phyloP scores from a whole-genome alignment of 2,797 vertebrate genomes.

The Sebastes melanostomus region DNA sequence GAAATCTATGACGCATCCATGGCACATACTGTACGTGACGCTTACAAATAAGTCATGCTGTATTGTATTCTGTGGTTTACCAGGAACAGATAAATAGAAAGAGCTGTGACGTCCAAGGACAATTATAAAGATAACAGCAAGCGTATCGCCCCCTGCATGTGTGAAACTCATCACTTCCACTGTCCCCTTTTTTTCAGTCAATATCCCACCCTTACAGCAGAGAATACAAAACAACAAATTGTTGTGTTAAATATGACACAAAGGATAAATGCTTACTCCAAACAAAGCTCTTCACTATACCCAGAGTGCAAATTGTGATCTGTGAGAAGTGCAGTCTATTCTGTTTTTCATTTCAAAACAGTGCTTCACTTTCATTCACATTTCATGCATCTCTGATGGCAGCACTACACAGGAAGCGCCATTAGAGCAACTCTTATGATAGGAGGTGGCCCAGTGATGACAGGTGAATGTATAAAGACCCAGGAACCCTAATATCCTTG shows the following conservation, averaged over 20 bases:
- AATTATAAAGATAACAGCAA: background rate
- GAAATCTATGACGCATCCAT: background rate
- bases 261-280: background rate
- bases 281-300: background rate
- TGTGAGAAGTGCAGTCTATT: background rate
- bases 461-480: constrained; percentile 31
- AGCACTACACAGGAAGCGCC: constrained; percentile 5
- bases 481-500: constrained; percentile 17
- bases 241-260: background rate
- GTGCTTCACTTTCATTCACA: constrained; percentile 16
- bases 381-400: background rate
- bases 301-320: background rate
- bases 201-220: background rate
- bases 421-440: constrained; percentile 33
- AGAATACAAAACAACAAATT: background rate
- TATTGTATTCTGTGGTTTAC: background rate
- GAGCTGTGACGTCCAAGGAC: background rate
- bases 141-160: background rate
- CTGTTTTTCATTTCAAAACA: background rate
- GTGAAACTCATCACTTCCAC: background rate
- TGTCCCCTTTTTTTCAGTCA: background rate
- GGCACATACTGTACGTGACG: background rate
- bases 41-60: background rate
- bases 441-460: constrained; percentile 1
- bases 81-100: background rate